A percentile compares a stretch with the other conserved stretches of the same genome.
phyloP scores from a whole-genome alignment of 2,113 vertebrate genomes.

The Passer domesticus region DNA sequence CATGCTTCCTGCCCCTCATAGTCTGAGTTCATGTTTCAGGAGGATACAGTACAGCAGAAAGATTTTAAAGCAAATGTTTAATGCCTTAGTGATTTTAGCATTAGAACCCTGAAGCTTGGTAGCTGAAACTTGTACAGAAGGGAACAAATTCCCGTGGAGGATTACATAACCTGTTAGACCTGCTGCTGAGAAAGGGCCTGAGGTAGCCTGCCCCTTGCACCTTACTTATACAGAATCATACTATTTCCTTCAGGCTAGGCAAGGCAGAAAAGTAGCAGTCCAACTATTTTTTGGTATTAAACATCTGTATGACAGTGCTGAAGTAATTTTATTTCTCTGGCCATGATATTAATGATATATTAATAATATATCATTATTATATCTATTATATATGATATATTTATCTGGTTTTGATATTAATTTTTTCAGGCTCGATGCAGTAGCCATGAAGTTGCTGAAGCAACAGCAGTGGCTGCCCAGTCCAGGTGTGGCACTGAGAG shows the following conservation, averaged over 20 bases:
- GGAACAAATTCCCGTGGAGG: neutral
- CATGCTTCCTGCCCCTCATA: neutral
- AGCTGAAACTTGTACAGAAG: neutral
- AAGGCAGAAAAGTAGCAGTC: neutral
- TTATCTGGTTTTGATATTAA: fast-evolving
- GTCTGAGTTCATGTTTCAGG: neutral
- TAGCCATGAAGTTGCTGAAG: fast-evolving
- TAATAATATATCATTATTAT: neutral
- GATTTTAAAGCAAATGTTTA: neutral
- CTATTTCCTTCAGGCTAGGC: neutral
- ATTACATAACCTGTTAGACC: neutral
- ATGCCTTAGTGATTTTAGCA: neutral
- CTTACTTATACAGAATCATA: fast-evolving
- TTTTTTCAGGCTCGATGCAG: neutral
- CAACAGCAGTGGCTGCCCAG: fast-evolving
- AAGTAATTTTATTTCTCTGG: neutral
- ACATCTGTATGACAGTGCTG: neutral
- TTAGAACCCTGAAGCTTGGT: neutral
- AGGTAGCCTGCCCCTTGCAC: neutral
- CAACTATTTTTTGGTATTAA: neutral
- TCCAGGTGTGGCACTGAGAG: neutral
- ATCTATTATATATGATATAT: neutral
- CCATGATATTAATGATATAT: neutral
- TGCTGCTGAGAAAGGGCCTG: neutral
- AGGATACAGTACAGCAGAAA: neutral